Evolutionary conservation across 2,888 invertebrate genomes (phyloP), one percentile per base, ranked within the genome.

Genomic region (Amblyjoppa fuscipennis): DNA sequence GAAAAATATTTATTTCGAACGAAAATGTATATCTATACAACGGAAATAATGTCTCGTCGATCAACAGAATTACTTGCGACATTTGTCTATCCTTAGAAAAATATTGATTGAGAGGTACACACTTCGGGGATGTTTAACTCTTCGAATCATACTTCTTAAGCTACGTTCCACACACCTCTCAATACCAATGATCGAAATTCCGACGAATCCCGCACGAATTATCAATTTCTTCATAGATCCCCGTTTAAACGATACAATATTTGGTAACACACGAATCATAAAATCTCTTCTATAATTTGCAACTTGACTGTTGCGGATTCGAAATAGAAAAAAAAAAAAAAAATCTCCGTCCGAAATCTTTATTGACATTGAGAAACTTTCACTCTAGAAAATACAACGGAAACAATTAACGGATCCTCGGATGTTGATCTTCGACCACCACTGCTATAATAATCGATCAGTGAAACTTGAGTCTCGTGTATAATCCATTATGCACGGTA

Each of bases 1-100:
- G 87, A 88, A 89, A 91, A 91, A 90, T 91, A 91, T 91, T 91
- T 91, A 90, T 91, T 91, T 89, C 66, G 81, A 88, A 89, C 85
- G 81, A 74, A 85, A 86, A 49, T 49, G 16, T 49, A 49, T 49
- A 28, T 88, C 88, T 89, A 85, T 88, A 87, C 77, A 86, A 2
- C 45, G 45, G 56, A 59, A 75, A 61, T 9, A 28, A 25, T 49
- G 25, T 78, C 64, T 69, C 68, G 61, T 81, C 77, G 49, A 41
- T 16, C 73, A 38, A 49, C 69, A 34, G 38, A 28, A 69, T 41
- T 34, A 25, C 34, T 31, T 45, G 34, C 41, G 45, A 45, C 25
- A 56, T 45, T 77, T 38, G n/a, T 73, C 49, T 28, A 75, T 73
- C 83, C 83, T 91, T 91, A 88, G 78, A 90, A 89, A 89, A 91